These are phyloP conservation scores for Drosophila eugracilis DNA, from an alignment of 1,140 invertebrate genomes.

Conservation along the genomic window DNA sequence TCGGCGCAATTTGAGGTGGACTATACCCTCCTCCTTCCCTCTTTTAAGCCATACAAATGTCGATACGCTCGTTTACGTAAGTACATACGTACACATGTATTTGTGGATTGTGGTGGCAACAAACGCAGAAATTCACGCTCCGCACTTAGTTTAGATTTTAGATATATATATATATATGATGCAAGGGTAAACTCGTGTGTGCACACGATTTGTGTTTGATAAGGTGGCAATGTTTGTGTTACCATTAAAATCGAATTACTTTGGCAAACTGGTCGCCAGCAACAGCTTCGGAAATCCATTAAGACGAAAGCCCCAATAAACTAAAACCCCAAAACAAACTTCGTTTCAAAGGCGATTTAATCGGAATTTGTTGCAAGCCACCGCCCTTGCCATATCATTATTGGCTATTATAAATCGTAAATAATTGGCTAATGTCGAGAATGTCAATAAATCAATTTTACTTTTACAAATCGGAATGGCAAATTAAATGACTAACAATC, in stretches of 20 bases:
- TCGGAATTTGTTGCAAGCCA: background rate
- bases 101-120: conserved; percentile 4
- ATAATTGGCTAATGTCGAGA: conserved; percentile 6
- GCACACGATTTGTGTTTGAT: conserved; percentile 49
- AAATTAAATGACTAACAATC: conserved; percentile 8
- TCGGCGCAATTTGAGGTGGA: background rate
- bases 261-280: conserved; percentile 31
- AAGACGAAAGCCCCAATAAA: conserved; percentile 8
- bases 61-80: conserved; percentile 27
- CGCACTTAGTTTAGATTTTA: conserved; percentile 24
- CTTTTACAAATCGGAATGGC: too few species aligned
- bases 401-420: background rate
- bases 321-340: conserved; percentile 1
- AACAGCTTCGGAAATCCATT: conserved; percentile 12
- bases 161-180: conserved; percentile 2
- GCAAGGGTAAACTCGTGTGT: conserved; percentile 9
- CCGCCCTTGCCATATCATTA: background rate
- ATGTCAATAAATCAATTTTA: conserved; percentile 24
- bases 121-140: conserved; percentile 15
- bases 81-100: background rate
- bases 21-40: background rate
- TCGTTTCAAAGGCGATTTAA: background rate
- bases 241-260: conserved; percentile 62
- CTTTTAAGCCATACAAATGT: conserved; percentile 50
- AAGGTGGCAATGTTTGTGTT: conserved; percentile 45